Conservation (phyloP, 2,888 invertebrate species). For the Sceliomorpha sp. region DNA sequence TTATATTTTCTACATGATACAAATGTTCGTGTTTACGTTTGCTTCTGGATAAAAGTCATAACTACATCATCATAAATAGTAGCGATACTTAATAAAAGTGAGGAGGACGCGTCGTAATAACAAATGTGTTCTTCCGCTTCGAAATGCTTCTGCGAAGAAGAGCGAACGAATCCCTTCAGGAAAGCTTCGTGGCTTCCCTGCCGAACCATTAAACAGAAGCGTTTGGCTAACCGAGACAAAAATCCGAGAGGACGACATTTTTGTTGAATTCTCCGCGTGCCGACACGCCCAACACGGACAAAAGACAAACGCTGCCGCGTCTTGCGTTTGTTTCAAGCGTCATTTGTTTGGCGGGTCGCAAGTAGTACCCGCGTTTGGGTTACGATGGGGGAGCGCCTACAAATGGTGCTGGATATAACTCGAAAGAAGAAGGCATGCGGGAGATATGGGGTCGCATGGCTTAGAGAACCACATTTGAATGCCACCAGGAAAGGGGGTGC, state of each 20-base stretch:
- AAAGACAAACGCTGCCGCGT: conserved; percentile 76
- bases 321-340: conserved; percentile 80
- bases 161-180: conserved; percentile 26
- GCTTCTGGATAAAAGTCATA: not conserved
- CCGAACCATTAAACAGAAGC: conserved; percentile 78
- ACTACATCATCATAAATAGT: not conserved
- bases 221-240: conserved; percentile 80
- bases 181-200: conserved; percentile 59
- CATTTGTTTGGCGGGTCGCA: conserved; percentile 76
- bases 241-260: conserved; percentile 74
- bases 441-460: conserved; percentile 69
- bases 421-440: conserved; percentile 66
- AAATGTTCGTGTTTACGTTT: no score
- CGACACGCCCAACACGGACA: conserved; percentile 69
- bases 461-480: conserved; percentile 76
- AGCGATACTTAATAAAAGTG: conserved; percentile 20
- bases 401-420: conserved; percentile 55
- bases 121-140: conserved; percentile 42
- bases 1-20: no score
- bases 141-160: conserved; percentile 18
- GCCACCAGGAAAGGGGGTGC: conserved; percentile 65
- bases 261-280: conserved; percentile 71
- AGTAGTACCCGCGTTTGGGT: conserved; percentile 46
- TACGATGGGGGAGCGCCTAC: conserved; percentile 20
- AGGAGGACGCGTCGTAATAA: conserved; percentile 16